A percentile compares a stretch with the other conserved stretches of the same genome.
phyloP scores from a whole-genome alignment of 2,113 vertebrate species.

The Lamprotornis superbus region DNA sequence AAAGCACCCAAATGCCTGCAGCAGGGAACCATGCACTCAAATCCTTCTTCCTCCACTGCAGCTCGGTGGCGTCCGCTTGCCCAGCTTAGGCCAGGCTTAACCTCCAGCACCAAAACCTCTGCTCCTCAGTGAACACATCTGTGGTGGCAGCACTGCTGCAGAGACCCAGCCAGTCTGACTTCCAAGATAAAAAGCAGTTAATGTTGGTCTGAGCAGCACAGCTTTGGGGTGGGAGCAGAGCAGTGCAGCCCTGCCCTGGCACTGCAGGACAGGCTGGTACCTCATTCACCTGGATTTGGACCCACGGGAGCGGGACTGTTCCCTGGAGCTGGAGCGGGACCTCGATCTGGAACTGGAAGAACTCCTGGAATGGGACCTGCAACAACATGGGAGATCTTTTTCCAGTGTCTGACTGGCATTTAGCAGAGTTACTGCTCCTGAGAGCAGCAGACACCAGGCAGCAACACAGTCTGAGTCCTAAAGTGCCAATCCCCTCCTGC shows the following conservation, averaged over 20 bases:
- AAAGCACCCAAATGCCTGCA: not conserved
- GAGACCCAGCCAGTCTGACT: slow-evolving; percentile 26
- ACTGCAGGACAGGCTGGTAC: slow-evolving; percentile 85
- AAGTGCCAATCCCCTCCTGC: not conserved
- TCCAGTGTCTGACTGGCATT: slow-evolving; percentile 50
- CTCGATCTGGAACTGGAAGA: slow-evolving; percentile 97
- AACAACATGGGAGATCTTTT: slow-evolving; percentile 80
- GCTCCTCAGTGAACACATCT: slow-evolving; percentile 12
- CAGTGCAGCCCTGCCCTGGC: slow-evolving; percentile 74
- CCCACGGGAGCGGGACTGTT: slow-evolving; percentile 84
- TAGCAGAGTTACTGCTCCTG: not conserved
- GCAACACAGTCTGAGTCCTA: not conserved
- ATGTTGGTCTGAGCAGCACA: slow-evolving; percentile 50
- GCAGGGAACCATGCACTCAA: not conserved
- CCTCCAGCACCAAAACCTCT: not conserved
- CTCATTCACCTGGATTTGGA: slow-evolving; percentile 99
- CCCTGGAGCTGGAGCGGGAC: slow-evolving; percentile 89
- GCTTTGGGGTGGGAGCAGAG: slow-evolving; percentile 52
- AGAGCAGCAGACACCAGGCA: not conserved
- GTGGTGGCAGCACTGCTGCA: slow-evolving; percentile 52
- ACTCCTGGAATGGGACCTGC: slow-evolving; percentile 95
- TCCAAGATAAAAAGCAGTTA: slow-evolving; percentile 56
- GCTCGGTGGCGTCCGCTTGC: not conserved
- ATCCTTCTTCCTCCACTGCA: slow-evolving; percentile 35
- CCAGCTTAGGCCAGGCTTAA: not conserved